A percentile compares a stretch with the other conserved stretches of the same genome.
Evolutionary conservation across 2,888 invertebrate species (phyloP).

Genomic region (Ophion ellenae): DNA sequence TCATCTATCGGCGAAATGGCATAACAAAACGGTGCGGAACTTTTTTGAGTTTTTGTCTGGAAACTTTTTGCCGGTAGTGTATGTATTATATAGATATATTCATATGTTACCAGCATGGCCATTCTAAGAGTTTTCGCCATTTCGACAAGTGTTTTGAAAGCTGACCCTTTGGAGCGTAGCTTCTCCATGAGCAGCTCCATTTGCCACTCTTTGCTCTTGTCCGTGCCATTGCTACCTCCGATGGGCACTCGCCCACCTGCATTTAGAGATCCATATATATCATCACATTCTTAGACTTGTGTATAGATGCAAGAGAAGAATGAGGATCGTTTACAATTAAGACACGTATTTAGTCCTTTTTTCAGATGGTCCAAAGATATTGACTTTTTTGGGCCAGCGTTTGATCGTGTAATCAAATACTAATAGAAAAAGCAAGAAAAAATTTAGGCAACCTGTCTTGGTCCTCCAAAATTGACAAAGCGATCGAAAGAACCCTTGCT

Average conservation of each 20-base stretch:
- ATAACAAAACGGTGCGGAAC: too few relatives aligned
- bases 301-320: not conserved
- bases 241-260: conserved; percentile 77
- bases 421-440: not conserved
- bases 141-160: conserved; percentile 92
- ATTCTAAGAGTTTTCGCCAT: conserved; percentile 94
- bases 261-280: conserved; percentile 13
- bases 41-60: too few relatives aligned
- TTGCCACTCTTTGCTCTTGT: conserved; percentile 90
- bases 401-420: not conserved
- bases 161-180: conserved; percentile 92
- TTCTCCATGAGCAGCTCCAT: conserved; percentile 96
- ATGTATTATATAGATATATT: conserved; percentile 13
- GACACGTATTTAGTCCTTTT: not conserved
- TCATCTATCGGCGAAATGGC: too few relatives aligned
- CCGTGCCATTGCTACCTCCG: conserved; percentile 78
- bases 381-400: not conserved
- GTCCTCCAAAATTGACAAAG: too few relatives aligned
- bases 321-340: too few relatives aligned
- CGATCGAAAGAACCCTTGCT: not conserved
- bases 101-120: conserved; percentile 90
- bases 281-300: not conserved
- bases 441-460: too few relatives aligned
- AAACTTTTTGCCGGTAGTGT: not conserved
- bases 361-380: not conserved